These are phyloP conservation scores for Malachius bipustulatus DNA, from an alignment of 2,888 invertebrate genomes.

Conservation along the genomic window DNA sequence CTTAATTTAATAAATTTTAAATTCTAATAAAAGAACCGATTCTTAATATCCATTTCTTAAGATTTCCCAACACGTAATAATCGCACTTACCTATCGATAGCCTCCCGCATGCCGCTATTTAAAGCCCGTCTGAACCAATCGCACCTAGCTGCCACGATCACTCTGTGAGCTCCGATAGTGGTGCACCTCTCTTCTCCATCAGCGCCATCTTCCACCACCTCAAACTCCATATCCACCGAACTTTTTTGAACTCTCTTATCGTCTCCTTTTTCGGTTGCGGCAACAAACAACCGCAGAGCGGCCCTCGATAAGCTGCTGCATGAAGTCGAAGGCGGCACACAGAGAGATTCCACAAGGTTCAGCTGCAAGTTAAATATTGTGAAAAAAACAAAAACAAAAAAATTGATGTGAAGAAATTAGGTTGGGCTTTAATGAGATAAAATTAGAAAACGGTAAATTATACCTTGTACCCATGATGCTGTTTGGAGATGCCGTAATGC, in stretches of 20 bases:
- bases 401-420: no score
- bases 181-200: constrained; percentile 27
- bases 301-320: constrained; percentile 46
- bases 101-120: constrained; percentile 58
- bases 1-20: no score
- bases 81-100: constrained; percentile 47
- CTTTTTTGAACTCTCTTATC: no score
- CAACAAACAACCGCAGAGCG: constrained; percentile 45
- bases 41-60: no score
- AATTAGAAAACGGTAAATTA: constrained; percentile 4
- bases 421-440: no score
- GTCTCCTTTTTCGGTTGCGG: no score
- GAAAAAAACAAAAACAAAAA: background rate
- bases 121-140: constrained; percentile 59
- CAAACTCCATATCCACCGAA: constrained; percentile 56
- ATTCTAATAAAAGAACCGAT: no score
- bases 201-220: constrained; percentile 34
- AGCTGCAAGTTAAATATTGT: constrained; percentile 31
- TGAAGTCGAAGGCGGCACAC: constrained; percentile 44
- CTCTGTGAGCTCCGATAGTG: constrained; percentile 47
- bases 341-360: constrained; percentile 49
- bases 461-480: constrained; percentile 25
- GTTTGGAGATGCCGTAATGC: constrained; percentile 24
- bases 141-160: constrained; percentile 53
- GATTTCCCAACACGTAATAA: no score